These are phyloP conservation scores for Enteromius radiatus DNA, from an alignment of 2,797 vertebrate genomes.

Conservation along the genomic window DNA sequence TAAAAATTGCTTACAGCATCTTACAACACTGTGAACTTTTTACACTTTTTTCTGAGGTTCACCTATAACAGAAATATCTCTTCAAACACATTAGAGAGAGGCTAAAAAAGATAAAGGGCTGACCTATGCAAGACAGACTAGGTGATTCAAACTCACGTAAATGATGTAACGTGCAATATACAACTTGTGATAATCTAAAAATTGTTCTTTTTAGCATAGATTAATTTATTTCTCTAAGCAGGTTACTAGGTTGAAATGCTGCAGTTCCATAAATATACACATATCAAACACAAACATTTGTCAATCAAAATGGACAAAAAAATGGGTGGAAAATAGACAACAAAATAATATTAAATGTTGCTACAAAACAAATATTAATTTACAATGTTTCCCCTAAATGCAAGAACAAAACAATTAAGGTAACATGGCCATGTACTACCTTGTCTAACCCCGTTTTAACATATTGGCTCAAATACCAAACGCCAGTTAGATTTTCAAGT, in stretches of 20 bases:
- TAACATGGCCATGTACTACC: neutral
- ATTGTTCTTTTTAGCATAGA: conserved; percentile 12
- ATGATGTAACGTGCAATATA: conserved; percentile 49
- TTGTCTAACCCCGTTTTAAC: conserved; percentile 16
- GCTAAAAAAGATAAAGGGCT: conserved; percentile 30
- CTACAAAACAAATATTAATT: neutral
- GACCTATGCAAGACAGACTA: conserved; percentile 35
- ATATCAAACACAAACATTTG: conserved; percentile 2
- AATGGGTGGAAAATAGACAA: neutral
- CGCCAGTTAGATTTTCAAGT: neutral
- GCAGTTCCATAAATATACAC: conserved; percentile 39
- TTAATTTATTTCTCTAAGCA: conserved; percentile 23
- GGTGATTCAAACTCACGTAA: neutral
- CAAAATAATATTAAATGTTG: neutral
- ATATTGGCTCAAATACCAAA: neutral
- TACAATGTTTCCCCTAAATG: neutral
- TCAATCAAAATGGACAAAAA: neutral
- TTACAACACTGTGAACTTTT: conserved; percentile 26
- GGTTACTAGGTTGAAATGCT: conserved; percentile 41
- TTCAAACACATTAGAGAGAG: conserved; percentile 46
- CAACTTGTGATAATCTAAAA: conserved; percentile 17
- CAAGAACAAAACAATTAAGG: neutral
- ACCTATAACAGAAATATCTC: conserved; percentile 53
- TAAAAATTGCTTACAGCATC: neutral
- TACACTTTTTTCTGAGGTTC: conserved; percentile 26